Percentiles rank a stretch among this genome's conserved stretches.
Conservation (phyloP, 1,140 invertebrate genomes). For the Proales similis region DNA sequence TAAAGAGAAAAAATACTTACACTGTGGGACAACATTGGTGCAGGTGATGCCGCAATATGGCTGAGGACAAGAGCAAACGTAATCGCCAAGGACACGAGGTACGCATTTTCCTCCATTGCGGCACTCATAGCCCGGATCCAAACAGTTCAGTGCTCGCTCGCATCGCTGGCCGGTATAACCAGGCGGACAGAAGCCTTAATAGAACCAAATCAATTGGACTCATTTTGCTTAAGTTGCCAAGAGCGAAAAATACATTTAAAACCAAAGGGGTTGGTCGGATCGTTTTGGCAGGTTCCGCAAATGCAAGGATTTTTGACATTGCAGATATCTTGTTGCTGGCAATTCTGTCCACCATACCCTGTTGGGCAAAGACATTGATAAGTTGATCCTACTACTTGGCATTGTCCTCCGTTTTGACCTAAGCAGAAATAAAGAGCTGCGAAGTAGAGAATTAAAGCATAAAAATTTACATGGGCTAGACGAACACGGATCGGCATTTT, state of each 20-base stretch:
- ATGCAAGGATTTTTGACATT: constrained; percentile 29
- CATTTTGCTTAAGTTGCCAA: background rate
- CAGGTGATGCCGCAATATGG: constrained; percentile 32
- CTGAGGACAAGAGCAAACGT: constrained; percentile 37
- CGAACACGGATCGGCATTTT: constrained; percentile 6
- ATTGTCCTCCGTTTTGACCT: constrained; percentile 33
- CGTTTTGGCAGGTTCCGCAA: constrained; percentile 35
- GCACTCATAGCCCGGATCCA: constrained; percentile 22
- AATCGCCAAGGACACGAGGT: constrained; percentile 23
- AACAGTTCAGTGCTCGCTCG: constrained; percentile 22
- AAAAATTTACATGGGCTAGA: constrained; percentile 11
- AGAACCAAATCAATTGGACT: too few species aligned
- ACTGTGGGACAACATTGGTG: constrained; percentile 36
- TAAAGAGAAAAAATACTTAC: background rate
- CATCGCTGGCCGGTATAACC: constrained; percentile 66
- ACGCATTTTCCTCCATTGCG: constrained; percentile 38
- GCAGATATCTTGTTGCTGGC: constrained; percentile 37
- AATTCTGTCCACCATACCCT: constrained; percentile 15
- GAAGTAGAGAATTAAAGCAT: too few species aligned
- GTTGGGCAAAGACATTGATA: constrained; percentile 24
- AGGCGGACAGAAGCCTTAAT: too few species aligned
- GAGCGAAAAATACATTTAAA: constrained; percentile 35
- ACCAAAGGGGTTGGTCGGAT: constrained; percentile 21
- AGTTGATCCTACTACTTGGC: background rate
- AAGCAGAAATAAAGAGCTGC: too few species aligned